A percentile compares a stretch with the other conserved stretches of the same genome.
Evolutionary conservation across 2,113 vertebrate genomes (phyloP).

Genomic region (Perca flavescens): DNA sequence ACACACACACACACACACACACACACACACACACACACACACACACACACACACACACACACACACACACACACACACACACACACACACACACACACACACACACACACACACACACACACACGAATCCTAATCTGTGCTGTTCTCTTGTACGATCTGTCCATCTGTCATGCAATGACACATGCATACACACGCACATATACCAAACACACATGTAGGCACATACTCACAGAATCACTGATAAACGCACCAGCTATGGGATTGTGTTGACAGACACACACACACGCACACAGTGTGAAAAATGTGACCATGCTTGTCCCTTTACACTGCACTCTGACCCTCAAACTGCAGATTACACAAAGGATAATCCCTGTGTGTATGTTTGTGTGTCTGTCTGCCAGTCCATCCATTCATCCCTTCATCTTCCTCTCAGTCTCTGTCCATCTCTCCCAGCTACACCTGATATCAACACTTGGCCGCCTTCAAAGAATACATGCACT

Average conservation of each 20-base stretch:
- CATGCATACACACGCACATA: conserved; percentile 11
- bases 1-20: conserved; percentile 25
- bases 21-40: conserved; percentile 27
- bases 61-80: conserved; percentile 10
- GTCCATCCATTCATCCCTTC: conserved; percentile 31
- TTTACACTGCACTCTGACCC: conserved; percentile 71
- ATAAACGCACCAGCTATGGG: background rate
- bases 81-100: conserved; percentile 25
- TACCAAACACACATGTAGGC: conserved; percentile 1
- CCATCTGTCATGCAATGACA: conserved; percentile 68
- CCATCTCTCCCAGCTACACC: conserved; percentile 16
- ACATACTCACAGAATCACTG: background rate
- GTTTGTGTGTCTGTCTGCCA: conserved; percentile 52
- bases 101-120: conserved; percentile 20
- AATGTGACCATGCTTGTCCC: conserved; percentile 55
- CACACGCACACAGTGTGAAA: conserved; percentile 63
- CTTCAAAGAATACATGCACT: background rate
- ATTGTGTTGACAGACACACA: background rate
- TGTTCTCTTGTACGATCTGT: conserved; percentile 57
- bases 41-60: conserved; percentile 27
- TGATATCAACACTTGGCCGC: background rate
- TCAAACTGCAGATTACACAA: conserved; percentile 75
- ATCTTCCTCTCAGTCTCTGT: conserved; percentile 16
- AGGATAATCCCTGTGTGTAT: conserved; percentile 77
- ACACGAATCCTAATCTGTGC: conserved; percentile 67